These are phyloP conservation scores for Grallaria varia DNA, from an alignment of 2,113 vertebrate genomes.

Conservation along the genomic window DNA sequence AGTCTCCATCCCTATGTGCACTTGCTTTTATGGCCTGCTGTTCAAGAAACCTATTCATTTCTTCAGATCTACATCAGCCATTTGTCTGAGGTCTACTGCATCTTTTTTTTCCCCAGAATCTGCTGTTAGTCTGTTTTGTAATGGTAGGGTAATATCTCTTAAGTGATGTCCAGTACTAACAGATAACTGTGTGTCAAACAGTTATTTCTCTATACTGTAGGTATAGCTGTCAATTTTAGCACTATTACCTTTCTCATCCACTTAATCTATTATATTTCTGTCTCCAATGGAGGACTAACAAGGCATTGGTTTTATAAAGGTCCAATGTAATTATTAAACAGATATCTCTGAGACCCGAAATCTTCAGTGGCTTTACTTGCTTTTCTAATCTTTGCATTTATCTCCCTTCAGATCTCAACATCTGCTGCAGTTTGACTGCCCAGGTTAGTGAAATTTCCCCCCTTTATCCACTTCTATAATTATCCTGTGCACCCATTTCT, in stretches of 20 bases:
- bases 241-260: not conserved
- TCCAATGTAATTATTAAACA: not conserved
- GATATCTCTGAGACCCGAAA: not conserved
- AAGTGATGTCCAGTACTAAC: not conserved
- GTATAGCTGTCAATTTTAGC: not conserved
- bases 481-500: not conserved
- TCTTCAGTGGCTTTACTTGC: slow-evolving; percentile 63
- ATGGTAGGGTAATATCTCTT: not conserved
- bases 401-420: slow-evolving; percentile 80
- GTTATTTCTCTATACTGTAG: not conserved
- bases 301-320: not conserved
- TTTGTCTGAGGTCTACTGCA: not conserved
- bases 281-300: not conserved
- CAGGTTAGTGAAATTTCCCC: slow-evolving; percentile 74
- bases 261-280: not conserved
- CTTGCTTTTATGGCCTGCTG: not conserved
- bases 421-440: slow-evolving; percentile 75
- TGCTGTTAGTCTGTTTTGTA: not conserved
- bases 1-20: not conserved
- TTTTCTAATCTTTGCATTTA: slow-evolving; percentile 79
- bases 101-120: slow-evolving; percentile 6
- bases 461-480: slow-evolving; percentile 43
- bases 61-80: not conserved
- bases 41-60: not conserved
- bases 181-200: not conserved